phyloP scores from a whole-genome alignment of 1,140 invertebrate species.

The Heliconius eleuchia region DNA sequence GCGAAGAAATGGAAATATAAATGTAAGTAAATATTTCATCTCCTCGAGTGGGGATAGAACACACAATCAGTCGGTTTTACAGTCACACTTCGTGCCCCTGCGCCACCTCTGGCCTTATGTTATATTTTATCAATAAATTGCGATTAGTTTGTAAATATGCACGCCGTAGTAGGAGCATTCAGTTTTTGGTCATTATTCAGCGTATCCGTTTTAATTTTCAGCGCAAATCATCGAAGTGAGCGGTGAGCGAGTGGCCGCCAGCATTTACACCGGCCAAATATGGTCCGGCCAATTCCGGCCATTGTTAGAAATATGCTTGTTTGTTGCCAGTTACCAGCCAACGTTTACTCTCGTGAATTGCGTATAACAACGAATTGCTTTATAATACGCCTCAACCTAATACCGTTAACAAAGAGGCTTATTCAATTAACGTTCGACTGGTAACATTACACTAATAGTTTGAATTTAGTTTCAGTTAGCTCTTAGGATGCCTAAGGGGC shows the following conservation, averaged over 20 bases:
- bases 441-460: slow-evolving; percentile 26
- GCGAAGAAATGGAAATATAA: too few relatives aligned
- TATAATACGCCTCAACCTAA: slow-evolving; percentile 24
- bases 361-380: slow-evolving; percentile 45
- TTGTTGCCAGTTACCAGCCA: slow-evolving; percentile 42
- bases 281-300: slow-evolving; percentile 47
- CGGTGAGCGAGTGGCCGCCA: slow-evolving; percentile 33
- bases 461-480: slow-evolving; percentile 25
- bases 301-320: slow-evolving; percentile 63
- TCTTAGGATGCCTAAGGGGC: slow-evolving; percentile 22
- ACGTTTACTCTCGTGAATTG: slow-evolving; percentile 40
- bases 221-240: slow-evolving; percentile 48
- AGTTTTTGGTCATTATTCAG: slow-evolving; percentile 41
- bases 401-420: slow-evolving; percentile 24
- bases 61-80: too few relatives aligned
- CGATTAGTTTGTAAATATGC: background rate
- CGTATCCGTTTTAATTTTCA: slow-evolving; percentile 49
- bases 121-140: too few relatives aligned
- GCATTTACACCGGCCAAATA: slow-evolving; percentile 52
- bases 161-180: slow-evolving; percentile 28
- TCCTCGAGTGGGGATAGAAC: too few relatives aligned
- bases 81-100: too few relatives aligned
- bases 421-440: slow-evolving; percentile 29
- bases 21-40: too few relatives aligned
- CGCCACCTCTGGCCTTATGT: too few relatives aligned